Base-by-base conservation (phyloP, 2,797 vertebrate genomes). In the Platalea minor region DNA sequence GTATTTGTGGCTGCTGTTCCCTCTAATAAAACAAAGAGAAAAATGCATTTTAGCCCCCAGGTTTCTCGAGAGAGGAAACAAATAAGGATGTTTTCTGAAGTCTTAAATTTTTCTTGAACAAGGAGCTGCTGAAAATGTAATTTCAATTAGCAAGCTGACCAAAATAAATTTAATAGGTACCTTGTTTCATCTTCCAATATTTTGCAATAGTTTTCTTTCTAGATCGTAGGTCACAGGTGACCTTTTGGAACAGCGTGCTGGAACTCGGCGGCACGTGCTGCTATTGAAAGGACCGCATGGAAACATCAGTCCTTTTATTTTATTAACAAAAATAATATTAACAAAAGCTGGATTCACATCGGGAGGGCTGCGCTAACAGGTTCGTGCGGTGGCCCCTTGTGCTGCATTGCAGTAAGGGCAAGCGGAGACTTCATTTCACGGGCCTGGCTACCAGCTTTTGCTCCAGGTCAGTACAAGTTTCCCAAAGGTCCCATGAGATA, bases 261-360 rank as follows among this genome's bases (percentile, higher is more conserved):
- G 28, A 37, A 11, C n/a, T 10, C 23, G 5, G 19, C 68, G 13
- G 51, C 33, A 1, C 7, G 17, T 8, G 31, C 23, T 7, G 31
- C 35, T 43, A 0, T 15, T 16, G 26, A 25, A 43, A 26, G 13
- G 35, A 50, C 9, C 1, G 3, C 37, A 2, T 3, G 43, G 33
- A 20, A 53, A 6, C 18, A 5, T 51, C 26, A 5, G 11, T 26
- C 21, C 15, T 73, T 41, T 16, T 25, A 3, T 20, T 67, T 77
- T 15, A 10, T 41, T 56, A 59, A 11, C 9, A 17, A n/a, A 63
- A 35, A 17, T 43, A 15, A 4, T 15, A 10, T 41, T 56, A 59
- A 11, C 9, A 17, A n/a, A 63, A 35, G 33, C 37, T 15, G 11
- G 21, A 19, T 46, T 21, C 3, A 6, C 5, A 9, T 17, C 1